Evolutionary conservation across 2,797 vertebrate genomes (phyloP).

Genomic region (Girardinus metallicus): DNA sequence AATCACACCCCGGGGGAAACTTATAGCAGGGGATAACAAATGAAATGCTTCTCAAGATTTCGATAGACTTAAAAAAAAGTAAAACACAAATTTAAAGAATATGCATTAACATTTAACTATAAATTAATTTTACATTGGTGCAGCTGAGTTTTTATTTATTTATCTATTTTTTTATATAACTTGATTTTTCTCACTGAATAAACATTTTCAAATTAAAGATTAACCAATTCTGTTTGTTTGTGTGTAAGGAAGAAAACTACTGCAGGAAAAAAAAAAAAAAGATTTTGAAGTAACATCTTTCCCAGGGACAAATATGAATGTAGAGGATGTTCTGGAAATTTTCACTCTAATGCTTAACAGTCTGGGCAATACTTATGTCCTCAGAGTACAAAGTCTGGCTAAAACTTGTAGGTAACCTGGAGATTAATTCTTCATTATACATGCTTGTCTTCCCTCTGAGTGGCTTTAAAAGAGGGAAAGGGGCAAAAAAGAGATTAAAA

Average conservation of each 20-base stretch:
- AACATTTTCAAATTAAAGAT: neutral
- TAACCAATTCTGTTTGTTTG: neutral
- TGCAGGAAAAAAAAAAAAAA: neutral
- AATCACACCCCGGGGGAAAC: neutral
- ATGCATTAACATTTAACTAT: too few relatives aligned
- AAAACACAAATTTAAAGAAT: neutral
- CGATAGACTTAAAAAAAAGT: neutral
- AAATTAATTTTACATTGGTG: neutral
- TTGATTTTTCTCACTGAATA: neutral
- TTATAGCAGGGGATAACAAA: neutral
- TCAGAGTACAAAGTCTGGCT: constrained; percentile 29
- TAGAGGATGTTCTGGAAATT: constrained; percentile 3
- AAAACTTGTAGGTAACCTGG: constrained; percentile 21
- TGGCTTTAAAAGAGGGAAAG: constrained; percentile 34
- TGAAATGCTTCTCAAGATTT: neutral
- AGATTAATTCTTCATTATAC: constrained; percentile 49
- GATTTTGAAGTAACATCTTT: neutral
- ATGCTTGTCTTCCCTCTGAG: constrained; percentile 30
- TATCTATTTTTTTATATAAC: too few relatives aligned
- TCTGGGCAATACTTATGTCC: constrained; percentile 1
- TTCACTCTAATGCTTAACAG: neutral
- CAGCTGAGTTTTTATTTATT: neutral
- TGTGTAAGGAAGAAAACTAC: neutral
- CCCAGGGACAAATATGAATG: neutral
- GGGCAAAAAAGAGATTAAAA: constrained; percentile 28